Percentiles rank a stretch among this genome's conserved stretches.
Evolutionary conservation across 1,140 invertebrate genomes (phyloP).

Genomic region (Bombus pascuorum): DNA sequence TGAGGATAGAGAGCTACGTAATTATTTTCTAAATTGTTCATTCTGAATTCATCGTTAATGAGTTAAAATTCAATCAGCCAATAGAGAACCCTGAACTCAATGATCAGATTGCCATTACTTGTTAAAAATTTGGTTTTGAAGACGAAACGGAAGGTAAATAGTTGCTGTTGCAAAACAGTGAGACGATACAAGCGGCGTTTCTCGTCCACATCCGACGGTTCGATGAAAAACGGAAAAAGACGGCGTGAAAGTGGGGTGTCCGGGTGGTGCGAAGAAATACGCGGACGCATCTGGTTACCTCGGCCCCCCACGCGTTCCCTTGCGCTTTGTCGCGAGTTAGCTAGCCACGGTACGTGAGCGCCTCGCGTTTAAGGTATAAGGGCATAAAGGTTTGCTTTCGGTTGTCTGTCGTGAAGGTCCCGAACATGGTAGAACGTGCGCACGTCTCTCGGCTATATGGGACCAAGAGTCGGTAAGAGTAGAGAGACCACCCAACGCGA

Average conservation of each 20-base stretch:
- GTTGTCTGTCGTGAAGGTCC: constrained; percentile 58
- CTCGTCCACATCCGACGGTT: background rate
- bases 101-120: too few species aligned
- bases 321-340: constrained; percentile 48
- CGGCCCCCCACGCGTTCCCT: constrained; percentile 50
- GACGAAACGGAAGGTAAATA: too few species aligned
- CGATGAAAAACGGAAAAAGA: constrained; percentile 12
- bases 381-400: constrained; percentile 67
- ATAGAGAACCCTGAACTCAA: too few species aligned
- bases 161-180: background rate
- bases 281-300: constrained; percentile 39
- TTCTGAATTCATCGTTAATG: too few species aligned
- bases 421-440: constrained; percentile 70
- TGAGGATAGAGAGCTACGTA: too few species aligned
- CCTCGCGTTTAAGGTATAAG: constrained; percentile 63
- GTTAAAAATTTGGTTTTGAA: too few species aligned
- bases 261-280: constrained; percentile 37
- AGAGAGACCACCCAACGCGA: constrained; percentile 82
- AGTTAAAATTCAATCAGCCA: too few species aligned
- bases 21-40: too few species aligned
- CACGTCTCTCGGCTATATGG: constrained; percentile 70
- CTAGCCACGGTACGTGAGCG: constrained; percentile 33
- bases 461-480: constrained; percentile 77
- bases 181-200: background rate
- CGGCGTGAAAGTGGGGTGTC: background rate